Percentiles rank a stretch among this genome's conserved stretches.
These are phyloP conservation scores for Eupristina koningsbergeri DNA, from an alignment of 1,140 invertebrate species.

Conservation along the genomic window DNA sequence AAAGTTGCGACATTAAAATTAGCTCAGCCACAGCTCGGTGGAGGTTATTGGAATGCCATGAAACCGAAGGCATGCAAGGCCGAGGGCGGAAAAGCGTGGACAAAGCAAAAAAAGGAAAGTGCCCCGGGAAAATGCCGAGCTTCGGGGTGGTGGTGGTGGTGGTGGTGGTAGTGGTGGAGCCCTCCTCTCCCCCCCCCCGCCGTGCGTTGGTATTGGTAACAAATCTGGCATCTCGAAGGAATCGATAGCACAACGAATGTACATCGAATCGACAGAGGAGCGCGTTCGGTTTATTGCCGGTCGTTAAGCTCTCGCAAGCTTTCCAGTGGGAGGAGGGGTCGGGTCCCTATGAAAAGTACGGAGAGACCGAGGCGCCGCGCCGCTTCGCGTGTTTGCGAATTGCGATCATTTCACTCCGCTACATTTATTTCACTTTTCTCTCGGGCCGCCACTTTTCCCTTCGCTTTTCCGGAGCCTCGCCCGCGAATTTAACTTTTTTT, in stretches of 20 bases:
- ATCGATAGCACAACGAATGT: conserved; percentile 41
- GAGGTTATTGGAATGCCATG: conserved; percentile 21
- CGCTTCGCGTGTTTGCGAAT: conserved; percentile 40
- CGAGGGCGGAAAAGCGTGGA: background rate
- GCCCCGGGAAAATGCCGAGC: background rate
- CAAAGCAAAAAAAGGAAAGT: background rate
- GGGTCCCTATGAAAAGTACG: background rate
- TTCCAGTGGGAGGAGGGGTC: too few species aligned
- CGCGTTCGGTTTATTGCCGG: conserved; percentile 43
- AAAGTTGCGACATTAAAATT: conserved; percentile 34
- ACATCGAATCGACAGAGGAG: conserved; percentile 31
- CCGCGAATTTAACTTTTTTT: conserved; percentile 27
- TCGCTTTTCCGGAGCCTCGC: background rate
- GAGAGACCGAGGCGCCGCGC: background rate
- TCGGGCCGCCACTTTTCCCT: background rate
- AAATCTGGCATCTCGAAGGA: conserved; percentile 28
- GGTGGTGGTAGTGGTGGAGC: background rate
- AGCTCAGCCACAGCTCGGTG: background rate
- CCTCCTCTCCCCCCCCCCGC: too few species aligned
- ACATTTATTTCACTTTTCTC: conserved; percentile 42
- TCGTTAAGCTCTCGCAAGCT: conserved; percentile 44
- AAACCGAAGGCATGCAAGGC: background rate
- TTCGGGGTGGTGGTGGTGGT: background rate
- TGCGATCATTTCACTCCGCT: conserved; percentile 45
- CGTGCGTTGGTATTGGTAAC: background rate